Evolutionary conservation across 2,888 invertebrate genomes (phyloP).

Genomic region (Spisula subtruncata): DNA sequence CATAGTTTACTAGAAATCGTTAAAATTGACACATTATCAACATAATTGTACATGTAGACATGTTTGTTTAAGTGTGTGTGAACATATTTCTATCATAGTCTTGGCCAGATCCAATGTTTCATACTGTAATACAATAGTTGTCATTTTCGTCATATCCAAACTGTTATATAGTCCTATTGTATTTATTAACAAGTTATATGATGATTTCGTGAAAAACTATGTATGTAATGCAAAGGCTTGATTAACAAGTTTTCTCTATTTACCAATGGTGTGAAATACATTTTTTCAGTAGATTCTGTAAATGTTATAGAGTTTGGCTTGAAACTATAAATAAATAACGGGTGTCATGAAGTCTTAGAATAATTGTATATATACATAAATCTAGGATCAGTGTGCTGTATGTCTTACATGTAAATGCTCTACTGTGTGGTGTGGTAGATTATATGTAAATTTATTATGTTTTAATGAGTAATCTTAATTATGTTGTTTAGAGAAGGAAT

Average conservation of each 20-base stretch:
- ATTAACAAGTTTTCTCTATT: background rate
- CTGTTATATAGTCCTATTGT: background rate
- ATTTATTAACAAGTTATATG: background rate
- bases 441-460: conserved; percentile 10
- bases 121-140: background rate
- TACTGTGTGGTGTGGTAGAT: background rate
- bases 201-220: background rate
- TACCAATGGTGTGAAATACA: conserved; percentile 1
- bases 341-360: background rate
- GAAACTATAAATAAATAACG: background rate
- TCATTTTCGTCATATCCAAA: background rate
- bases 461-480: conserved; percentile 13
- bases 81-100: background rate
- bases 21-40: no score
- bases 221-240: background rate
- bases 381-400: background rate
- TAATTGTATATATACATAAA: background rate
- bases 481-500: background rate
- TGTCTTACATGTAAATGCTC: background rate
- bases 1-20: no score
- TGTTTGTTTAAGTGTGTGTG: no score
- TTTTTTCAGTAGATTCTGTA: background rate
- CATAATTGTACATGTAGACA: no score
- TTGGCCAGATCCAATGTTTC: background rate
- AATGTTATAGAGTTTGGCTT: background rate